These are phyloP conservation scores for Glaucopsyche alexis DNA, from an alignment of 2,888 invertebrate species.

Conservation along the genomic window DNA sequence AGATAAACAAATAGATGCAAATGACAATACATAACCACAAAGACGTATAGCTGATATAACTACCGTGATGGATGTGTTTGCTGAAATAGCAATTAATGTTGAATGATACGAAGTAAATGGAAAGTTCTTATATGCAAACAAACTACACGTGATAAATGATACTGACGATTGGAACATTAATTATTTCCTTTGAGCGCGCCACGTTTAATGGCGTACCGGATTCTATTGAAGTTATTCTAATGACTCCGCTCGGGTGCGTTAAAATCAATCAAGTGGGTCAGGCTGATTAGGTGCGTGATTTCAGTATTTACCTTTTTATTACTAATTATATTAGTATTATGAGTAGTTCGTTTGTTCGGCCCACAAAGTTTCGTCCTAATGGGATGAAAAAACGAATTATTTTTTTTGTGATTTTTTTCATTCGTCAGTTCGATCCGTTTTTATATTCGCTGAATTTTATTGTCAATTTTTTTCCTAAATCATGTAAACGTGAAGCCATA, in stretches of 20 bases:
- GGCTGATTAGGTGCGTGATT: slow-evolving; percentile 16
- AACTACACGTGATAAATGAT: slow-evolving; percentile 41
- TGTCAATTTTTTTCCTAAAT: no score
- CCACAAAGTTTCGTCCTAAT: no score
- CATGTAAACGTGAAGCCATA: no score
- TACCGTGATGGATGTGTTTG: neutral
- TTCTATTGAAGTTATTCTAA: slow-evolving; percentile 28
- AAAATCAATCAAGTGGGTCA: slow-evolving; percentile 10
- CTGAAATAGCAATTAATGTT: slow-evolving; percentile 18
- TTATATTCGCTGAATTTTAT: no score
- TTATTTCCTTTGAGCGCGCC: slow-evolving; percentile 43
- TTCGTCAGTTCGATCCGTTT: no score
- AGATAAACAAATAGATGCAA: neutral
- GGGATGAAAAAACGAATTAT: no score
- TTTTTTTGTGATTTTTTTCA: no score
- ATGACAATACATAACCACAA: neutral
- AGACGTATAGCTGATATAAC: neutral
- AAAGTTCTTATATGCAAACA: slow-evolving; percentile 32
- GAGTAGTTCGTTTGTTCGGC: neutral
- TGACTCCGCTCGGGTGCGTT: slow-evolving; percentile 15
- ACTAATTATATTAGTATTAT: neutral
- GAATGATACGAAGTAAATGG: slow-evolving; percentile 31
- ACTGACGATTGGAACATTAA: slow-evolving; percentile 41
- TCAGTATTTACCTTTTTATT: slow-evolving; percentile 8
- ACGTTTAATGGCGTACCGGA: slow-evolving; percentile 34